Conservation (phyloP, 2,797 vertebrate species). For the Phrynocephalus guinanensis region DNA sequence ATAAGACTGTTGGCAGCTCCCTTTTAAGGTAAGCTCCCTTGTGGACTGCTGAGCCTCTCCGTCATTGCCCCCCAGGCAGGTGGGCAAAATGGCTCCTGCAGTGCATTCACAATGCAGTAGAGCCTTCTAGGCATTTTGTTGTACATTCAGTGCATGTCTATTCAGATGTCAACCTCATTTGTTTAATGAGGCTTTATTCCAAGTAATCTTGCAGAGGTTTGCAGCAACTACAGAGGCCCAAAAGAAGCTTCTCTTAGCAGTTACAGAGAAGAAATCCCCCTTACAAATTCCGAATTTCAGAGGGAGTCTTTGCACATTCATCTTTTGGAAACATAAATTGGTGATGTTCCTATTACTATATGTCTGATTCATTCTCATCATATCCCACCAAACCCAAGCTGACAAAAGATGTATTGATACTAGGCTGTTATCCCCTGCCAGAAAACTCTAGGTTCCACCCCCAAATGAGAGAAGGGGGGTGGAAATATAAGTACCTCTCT, state of each 20-base stretch:
- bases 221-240: neutral
- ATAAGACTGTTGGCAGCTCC: too few species aligned
- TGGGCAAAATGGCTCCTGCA: too few species aligned
- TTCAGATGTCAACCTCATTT: neutral
- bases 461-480: too few species aligned
- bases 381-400: neutral
- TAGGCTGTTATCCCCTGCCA: too few species aligned
- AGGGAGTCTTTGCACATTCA: neutral
- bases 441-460: too few species aligned
- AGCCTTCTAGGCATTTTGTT: neutral
- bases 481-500: too few species aligned
- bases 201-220: neutral
- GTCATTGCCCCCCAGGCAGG: too few species aligned
- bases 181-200: neutral
- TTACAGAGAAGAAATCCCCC: neutral
- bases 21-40: too few species aligned
- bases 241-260: neutral
- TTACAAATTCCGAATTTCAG: neutral
- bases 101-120: too few species aligned
- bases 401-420: neutral
- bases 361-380: neutral
- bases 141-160: neutral
- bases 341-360: neutral
- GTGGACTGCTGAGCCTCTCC: too few species aligned
- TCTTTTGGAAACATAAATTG: neutral